phyloP scores from a whole-genome alignment of 2,888 invertebrate genomes.

The Drosophila eohydei region DNA sequence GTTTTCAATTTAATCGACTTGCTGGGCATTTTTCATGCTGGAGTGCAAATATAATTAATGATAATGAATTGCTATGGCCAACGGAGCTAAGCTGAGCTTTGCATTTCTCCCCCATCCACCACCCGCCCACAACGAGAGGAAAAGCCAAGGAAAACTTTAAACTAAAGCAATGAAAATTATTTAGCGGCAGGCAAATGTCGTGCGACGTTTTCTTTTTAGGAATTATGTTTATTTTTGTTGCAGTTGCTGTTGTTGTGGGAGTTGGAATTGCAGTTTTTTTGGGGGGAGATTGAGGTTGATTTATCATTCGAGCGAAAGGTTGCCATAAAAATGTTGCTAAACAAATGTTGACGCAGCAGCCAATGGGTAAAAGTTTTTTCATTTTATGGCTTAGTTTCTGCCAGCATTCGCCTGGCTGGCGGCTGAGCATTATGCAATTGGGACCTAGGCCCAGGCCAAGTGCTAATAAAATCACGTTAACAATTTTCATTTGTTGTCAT shows the following conservation, averaged over 20 bases:
- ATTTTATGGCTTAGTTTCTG: slow-evolving; percentile 25
- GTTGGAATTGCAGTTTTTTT: slow-evolving; percentile 41
- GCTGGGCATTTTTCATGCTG: slow-evolving; percentile 70
- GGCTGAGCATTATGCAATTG: slow-evolving; percentile 62
- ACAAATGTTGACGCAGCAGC: slow-evolving; percentile 68
- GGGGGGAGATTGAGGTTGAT: slow-evolving; percentile 50
- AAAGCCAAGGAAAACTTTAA: slow-evolving; percentile 21
- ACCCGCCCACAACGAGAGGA: slow-evolving; percentile 30
- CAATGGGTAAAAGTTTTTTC: slow-evolving; percentile 66
- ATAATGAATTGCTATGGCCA: slow-evolving; percentile 77
- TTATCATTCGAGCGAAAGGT: slow-evolving; percentile 78
- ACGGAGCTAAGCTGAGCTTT: slow-evolving; percentile 40
- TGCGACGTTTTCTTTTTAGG: slow-evolving; percentile 52
- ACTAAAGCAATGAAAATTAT: slow-evolving; percentile 34
- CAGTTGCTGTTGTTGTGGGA: slow-evolving; percentile 33
- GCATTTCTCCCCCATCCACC: slow-evolving; percentile 17
- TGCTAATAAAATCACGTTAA: slow-evolving; percentile 74
- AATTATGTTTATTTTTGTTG: slow-evolving; percentile 48
- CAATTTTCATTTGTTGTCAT: slow-evolving; percentile 59
- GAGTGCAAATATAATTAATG: slow-evolving; percentile 80
- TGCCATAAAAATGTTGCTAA: slow-evolving; percentile 71
- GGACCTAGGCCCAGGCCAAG: slow-evolving; percentile 41
- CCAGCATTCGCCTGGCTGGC: too few relatives aligned
- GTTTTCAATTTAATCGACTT: slow-evolving; percentile 76
- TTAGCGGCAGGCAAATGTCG: slow-evolving; percentile 60